Base-by-base conservation (phyloP, 2,113 vertebrate genomes). In the Mionectes macconnelli region DNA sequence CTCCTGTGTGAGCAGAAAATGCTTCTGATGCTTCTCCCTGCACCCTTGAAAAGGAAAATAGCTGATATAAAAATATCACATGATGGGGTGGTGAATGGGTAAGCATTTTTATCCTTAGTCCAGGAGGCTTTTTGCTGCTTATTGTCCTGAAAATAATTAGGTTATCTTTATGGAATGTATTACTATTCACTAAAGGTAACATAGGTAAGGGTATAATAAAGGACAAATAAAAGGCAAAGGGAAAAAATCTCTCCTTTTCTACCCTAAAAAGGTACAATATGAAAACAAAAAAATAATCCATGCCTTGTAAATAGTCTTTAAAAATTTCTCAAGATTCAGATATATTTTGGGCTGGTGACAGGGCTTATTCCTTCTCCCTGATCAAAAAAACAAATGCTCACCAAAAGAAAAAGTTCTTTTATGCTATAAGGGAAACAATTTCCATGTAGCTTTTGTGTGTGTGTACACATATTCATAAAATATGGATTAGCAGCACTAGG, bases 401-500 rank as follows among this genome's bases (percentile, higher is more conserved):
- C 30, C 8, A 55, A 42, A 60, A 86, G 44, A 66, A 83, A 77
- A 91, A 59, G 60, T 70, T 89, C 30, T 92, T 92, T 83, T 90
- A 57, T 93, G 64, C 94, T 84, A 44, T 24, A 90, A 87, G 18
- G 35, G 87, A 95, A 90, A 90, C 84, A 90, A 33, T 90, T 93
- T 91, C 66, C 37, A 6, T 70, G 80, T 87, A 94, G 69, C 78
- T 67, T 87, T 66, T 93, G 74, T 91, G 91, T 93, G 73, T 90
- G 85, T 66, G 28, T 57, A 69, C 55, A 9, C 86, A 81, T 93
- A 94, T 95, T 96, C 92, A 95, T 96, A 96, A 97, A 97, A 96
- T 95, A 96, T 86, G 91, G 83, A 96, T 97, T 97, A 95, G 90
- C 90, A 90, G 87, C 35, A 74, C 68, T 86, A 94, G 89, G 86